These are phyloP conservation scores for Himalopsyche tibetana DNA, from an alignment of 2,888 invertebrate genomes.

Conservation along the genomic window DNA sequence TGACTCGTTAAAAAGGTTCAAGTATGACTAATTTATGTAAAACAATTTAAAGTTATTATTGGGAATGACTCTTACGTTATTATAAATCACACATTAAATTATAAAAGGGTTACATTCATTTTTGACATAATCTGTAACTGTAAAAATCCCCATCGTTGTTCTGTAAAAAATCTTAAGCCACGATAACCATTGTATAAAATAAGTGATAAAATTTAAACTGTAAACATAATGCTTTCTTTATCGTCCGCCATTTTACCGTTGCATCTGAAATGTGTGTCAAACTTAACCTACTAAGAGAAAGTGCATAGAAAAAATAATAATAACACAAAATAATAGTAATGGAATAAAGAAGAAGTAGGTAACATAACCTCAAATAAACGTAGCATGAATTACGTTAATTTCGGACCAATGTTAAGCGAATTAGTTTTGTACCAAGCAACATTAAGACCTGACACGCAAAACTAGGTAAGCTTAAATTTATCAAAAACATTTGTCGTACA, in stretches of 20 bases:
- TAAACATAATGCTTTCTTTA: conserved; percentile 15
- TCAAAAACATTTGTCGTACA: too few relatives aligned
- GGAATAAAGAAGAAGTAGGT: conserved; percentile 41
- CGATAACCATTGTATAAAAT: background rate
- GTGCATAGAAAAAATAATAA: conserved; percentile 56
- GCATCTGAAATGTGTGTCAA: conserved; percentile 41
- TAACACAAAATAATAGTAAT: conserved; percentile 48
- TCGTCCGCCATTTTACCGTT: conserved; percentile 44
- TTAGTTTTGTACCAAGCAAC: conserved; percentile 1
- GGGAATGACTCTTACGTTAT: too few relatives aligned
- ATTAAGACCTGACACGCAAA: background rate
- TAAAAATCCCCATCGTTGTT: too few relatives aligned
- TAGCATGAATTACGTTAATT: conserved; percentile 62
- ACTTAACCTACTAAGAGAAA: conserved; percentile 52
- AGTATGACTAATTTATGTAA: too few relatives aligned
- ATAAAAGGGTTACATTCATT: too few relatives aligned
- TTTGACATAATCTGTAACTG: background rate
- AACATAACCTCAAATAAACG: conserved; percentile 62
- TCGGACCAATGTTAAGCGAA: conserved; percentile 50
- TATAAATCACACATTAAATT: too few relatives aligned
- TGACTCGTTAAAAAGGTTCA: too few relatives aligned
- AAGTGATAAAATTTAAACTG: conserved; percentile 13
- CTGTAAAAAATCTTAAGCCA: background rate
- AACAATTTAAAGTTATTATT: too few relatives aligned
- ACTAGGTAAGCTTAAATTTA: background rate